Percentiles rank a stretch among this genome's conserved stretches.
These are phyloP conservation scores for Cirrhinus molitorella DNA, from an alignment of 2,797 vertebrate species.

Conservation along the genomic window DNA sequence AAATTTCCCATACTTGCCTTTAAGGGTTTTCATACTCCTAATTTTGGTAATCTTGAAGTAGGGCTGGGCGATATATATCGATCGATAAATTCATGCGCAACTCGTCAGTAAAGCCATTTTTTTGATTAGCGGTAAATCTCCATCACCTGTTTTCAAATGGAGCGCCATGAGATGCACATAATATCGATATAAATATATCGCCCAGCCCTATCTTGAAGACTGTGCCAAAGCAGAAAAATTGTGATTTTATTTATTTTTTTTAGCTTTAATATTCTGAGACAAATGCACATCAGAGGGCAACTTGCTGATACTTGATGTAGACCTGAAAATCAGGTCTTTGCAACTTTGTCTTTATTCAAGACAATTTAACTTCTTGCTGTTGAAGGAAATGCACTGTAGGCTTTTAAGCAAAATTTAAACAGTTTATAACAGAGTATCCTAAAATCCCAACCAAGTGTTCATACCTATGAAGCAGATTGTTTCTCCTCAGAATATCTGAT, in stretches of 20 bases:
- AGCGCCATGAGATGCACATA: too few relatives aligned
- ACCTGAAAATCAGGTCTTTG: slow-evolving; percentile 21
- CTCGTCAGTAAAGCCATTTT: too few relatives aligned
- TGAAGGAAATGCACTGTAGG: not conserved
- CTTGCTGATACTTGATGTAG: slow-evolving; percentile 3
- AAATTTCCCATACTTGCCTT: not conserved
- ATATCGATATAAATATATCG: too few relatives aligned
- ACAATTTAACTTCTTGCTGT: not conserved
- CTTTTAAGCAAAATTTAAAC: not conserved
- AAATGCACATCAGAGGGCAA: not conserved
- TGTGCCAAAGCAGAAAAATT: not conserved
- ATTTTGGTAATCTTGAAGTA: not conserved
- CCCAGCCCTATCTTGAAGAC: too few relatives aligned
- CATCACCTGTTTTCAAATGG: too few relatives aligned
- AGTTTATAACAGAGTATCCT: not conserved
- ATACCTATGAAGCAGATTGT: too few relatives aligned
- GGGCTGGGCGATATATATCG: too few relatives aligned
- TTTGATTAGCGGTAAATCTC: too few relatives aligned
- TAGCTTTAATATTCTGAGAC: not conserved
- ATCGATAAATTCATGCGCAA: too few relatives aligned
- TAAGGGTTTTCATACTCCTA: not conserved
- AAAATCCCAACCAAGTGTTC: too few relatives aligned
- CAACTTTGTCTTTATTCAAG: not conserved
- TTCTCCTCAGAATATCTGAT: too few relatives aligned
- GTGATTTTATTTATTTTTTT: not conserved